Percentiles rank a stretch among this genome's conserved stretches.
Evolutionary conservation across 2,888 invertebrate species (phyloP).

Genomic region (Atethmia centrago): DNA sequence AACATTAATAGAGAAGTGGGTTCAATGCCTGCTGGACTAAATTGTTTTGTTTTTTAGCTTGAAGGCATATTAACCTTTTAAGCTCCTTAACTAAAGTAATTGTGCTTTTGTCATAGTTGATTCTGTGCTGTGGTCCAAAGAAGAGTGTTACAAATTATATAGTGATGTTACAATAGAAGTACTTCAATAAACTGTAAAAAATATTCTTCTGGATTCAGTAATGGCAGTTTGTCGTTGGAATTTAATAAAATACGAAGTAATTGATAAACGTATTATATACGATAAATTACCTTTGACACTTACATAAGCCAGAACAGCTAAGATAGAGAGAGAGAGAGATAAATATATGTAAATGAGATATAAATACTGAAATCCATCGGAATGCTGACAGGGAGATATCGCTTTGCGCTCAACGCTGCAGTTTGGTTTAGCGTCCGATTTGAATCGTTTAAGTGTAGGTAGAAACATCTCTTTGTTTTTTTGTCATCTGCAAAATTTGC

Average conservation of each 20-base stretch:
- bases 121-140: neutral
- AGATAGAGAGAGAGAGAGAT: no score
- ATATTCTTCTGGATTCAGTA: neutral
- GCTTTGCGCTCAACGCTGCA: slow-evolving; percentile 12
- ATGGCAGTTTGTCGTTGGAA: neutral
- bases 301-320: neutral
- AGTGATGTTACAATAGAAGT: neutral
- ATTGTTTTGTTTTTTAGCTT: slow-evolving; percentile 22
- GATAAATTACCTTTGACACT: neutral
- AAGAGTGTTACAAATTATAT: neutral
- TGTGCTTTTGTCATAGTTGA: slow-evolving; percentile 21
- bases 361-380: neutral
- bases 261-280: neutral
- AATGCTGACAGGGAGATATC: neutral
- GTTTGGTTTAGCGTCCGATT: slow-evolving; percentile 1
- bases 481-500: neutral
- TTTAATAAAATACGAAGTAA: neutral
- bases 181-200: neutral
- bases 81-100: slow-evolving; percentile 23
- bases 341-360: slow-evolving; percentile 2
- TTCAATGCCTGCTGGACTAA: slow-evolving; percentile 31
- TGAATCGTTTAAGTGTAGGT: neutral
- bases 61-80: slow-evolving; percentile 10
- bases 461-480: neutral
- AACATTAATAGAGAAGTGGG: slow-evolving; percentile 20